A percentile compares a stretch with the other conserved stretches of the same genome.
Conservation (phyloP, 2,888 invertebrate species). For the Drosophila kambysellisi region DNA sequence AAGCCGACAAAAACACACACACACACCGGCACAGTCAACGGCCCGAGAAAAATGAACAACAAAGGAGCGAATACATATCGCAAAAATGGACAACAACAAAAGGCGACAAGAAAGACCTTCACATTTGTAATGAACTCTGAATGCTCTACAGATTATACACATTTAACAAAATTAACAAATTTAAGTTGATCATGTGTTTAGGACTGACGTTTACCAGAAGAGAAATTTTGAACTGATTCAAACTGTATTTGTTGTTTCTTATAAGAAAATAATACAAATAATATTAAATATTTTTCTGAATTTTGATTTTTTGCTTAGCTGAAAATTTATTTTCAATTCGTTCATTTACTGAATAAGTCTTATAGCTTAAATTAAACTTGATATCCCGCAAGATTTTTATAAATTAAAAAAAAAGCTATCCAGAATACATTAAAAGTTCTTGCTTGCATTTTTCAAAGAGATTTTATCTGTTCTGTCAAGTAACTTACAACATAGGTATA, state of each 20-base stretch:
- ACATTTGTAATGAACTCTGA: conserved; percentile 7
- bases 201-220: background rate
- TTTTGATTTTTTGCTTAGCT: background rate
- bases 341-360: background rate
- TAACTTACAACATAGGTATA: background rate
- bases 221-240: background rate
- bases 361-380: background rate
- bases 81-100: conserved; percentile 53
- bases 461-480: background rate
- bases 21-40: conserved; percentile 35
- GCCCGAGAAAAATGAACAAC: conserved; percentile 50
- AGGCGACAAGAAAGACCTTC: conserved; percentile 8
- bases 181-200: background rate
- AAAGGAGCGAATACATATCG: conserved; percentile 42
- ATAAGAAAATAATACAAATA: background rate
- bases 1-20: conserved; percentile 42
- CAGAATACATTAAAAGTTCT: background rate
- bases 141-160: conserved; percentile 13
- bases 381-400: background rate
- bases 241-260: no score
- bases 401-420: background rate
- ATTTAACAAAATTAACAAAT: background rate
- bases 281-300: background rate
- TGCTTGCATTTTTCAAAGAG: background rate
- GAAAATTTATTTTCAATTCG: background rate